A percentile compares a stretch with the other conserved stretches of the same genome.
These are phyloP conservation scores for Menidia beryllina DNA, from an alignment of 2,113 vertebrate species.

Conservation along the genomic window DNA sequence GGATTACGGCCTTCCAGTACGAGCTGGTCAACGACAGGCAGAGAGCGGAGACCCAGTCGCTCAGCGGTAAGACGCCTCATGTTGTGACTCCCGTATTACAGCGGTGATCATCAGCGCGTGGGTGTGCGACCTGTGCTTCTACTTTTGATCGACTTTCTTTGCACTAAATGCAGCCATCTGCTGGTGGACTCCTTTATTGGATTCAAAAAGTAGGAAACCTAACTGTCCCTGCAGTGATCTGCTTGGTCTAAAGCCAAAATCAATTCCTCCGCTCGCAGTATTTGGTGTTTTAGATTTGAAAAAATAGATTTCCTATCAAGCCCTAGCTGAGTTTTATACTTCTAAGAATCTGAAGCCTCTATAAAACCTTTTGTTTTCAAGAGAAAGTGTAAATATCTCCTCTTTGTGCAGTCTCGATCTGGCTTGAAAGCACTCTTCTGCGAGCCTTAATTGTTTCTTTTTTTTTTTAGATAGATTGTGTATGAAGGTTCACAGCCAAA, in stretches of 20 bases:
- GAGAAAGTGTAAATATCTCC: slow-evolving; percentile 16
- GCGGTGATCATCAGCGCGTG: background rate
- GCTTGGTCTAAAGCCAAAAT: slow-evolving; percentile 23
- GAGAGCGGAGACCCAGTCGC: slow-evolving; percentile 80
- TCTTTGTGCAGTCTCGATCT: slow-evolving; percentile 19
- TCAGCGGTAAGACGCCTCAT: slow-evolving; percentile 82
- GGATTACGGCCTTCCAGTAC: slow-evolving; percentile 95
- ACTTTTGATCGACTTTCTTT: slow-evolving; percentile 16
- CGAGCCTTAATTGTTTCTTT: slow-evolving; percentile 7
- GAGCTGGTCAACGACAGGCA: slow-evolving; percentile 86
- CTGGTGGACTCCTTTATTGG: slow-evolving; percentile 64
- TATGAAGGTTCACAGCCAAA: slow-evolving; percentile 47
- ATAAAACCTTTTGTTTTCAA: background rate
- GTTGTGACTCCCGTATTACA: background rate
- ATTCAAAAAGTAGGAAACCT: slow-evolving; percentile 51
- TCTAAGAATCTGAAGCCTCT: slow-evolving; percentile 7
- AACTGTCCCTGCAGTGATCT: slow-evolving; percentile 26
- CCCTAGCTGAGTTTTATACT: background rate
- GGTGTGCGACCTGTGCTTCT: background rate
- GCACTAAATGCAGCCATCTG: slow-evolving; percentile 66
- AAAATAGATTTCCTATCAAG: slow-evolving; percentile 11
- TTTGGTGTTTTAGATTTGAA: slow-evolving; percentile 22
- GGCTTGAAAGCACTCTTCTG: background rate
- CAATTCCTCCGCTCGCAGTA: slow-evolving; percentile 17
- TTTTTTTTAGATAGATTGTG: slow-evolving; percentile 21